phyloP scores from a whole-genome alignment of 2,797 vertebrate genomes.

The Gymnodraco acuticeps region DNA sequence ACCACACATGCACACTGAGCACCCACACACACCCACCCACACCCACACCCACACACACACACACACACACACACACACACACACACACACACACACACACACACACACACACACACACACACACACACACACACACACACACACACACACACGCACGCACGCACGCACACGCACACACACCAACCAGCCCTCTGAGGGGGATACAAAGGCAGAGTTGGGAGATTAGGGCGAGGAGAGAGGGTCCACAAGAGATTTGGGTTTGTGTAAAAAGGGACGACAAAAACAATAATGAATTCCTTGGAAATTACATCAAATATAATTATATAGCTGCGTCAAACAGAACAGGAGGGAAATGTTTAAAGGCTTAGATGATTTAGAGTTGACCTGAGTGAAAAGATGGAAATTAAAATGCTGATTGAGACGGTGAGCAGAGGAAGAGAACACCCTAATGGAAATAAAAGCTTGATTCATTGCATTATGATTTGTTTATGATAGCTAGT shows the following conservation, averaged over 20 bases:
- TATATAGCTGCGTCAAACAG: neutral
- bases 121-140: constrained; percentile 30
- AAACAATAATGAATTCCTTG: constrained; percentile 9
- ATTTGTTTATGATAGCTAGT: constrained; percentile 29
- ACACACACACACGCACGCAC: constrained; percentile 14
- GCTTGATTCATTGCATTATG: neutral
- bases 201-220: constrained; percentile 60
- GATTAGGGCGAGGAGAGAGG: constrained; percentile 26
- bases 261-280: constrained; percentile 21
- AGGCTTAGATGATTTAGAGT: neutral
- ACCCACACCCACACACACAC: constrained; percentile 31
- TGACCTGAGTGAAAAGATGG: neutral
- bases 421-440: neutral
- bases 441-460: constrained; percentile 1
- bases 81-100: constrained; percentile 33
- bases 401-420: constrained; percentile 17
- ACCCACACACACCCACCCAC: constrained; percentile 22
- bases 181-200: constrained; percentile 32
- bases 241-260: constrained; percentile 33
- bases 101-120: constrained; percentile 10
- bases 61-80: constrained; percentile 29
- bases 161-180: constrained; percentile 9
- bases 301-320: constrained; percentile 12
- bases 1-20: too few relatives aligned
- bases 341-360: neutral